These are phyloP conservation scores for Cephalophus harveyi DNA, from an alignment of 2,113 vertebrate species.

Conservation along the genomic window DNA sequence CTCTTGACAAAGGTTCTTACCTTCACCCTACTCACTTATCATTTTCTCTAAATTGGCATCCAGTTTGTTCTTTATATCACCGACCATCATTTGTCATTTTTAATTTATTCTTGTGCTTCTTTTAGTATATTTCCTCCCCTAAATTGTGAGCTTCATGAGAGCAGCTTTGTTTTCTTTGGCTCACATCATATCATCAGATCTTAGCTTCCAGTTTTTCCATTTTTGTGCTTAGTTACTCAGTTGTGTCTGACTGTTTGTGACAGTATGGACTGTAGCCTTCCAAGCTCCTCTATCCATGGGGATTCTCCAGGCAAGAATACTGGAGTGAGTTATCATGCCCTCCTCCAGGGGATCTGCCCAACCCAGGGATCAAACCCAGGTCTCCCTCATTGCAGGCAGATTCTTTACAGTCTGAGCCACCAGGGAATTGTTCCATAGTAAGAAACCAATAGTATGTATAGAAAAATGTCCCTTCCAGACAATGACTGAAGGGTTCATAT, in stretches of 20 bases:
- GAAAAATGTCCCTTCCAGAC: neutral
- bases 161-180: neutral
- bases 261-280: neutral
- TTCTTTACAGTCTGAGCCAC: neutral
- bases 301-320: neutral
- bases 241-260: rapidly evolving
- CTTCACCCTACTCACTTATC: neutral
- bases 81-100: neutral
- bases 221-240: neutral
- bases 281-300: neutral
- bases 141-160: neutral
- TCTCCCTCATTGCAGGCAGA: neutral
- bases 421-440: neutral
- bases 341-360: neutral
- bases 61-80: neutral
- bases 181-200: neutral
- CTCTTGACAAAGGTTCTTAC: neutral
- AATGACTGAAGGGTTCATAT: neutral
- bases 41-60: neutral
- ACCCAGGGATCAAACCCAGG: neutral
- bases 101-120: neutral
- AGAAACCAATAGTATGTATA: neutral
- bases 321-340: neutral
- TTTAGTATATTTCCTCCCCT: neutral
- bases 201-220: neutral